phyloP scores from a whole-genome alignment of 2,888 invertebrate genomes.

The Mystacides longicornis region DNA sequence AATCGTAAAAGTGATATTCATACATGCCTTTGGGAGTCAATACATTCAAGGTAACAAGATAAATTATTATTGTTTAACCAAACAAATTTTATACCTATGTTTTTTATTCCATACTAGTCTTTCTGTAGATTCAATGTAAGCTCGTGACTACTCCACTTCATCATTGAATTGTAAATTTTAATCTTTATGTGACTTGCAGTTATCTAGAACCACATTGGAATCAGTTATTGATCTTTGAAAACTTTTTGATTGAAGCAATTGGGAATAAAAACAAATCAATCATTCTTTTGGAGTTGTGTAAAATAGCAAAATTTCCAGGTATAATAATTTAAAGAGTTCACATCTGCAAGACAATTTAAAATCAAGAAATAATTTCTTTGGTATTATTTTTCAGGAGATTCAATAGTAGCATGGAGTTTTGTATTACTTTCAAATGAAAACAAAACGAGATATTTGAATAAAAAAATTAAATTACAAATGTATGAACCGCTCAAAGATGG shows the following conservation, averaged over 20 bases:
- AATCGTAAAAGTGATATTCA: not conserved
- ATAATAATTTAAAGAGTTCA: not conserved
- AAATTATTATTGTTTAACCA: too few species aligned
- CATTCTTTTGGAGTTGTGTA: conserved; percentile 21
- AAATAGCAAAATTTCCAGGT: not conserved
- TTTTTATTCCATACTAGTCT: too few species aligned
- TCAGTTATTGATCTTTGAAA: conserved; percentile 23
- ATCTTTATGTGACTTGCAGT: too few species aligned
- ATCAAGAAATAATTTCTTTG: not conserved
- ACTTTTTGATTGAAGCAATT: conserved; percentile 13
- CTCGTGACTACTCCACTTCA: too few species aligned
- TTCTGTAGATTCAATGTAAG: too few species aligned
- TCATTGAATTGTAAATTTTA: too few species aligned
- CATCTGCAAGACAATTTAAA: not conserved
- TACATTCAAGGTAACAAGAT: not conserved
- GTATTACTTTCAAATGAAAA: conserved; percentile 15
- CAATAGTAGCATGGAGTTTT: conserved; percentile 20
- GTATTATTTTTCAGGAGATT: not conserved
- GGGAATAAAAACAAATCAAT: conserved; percentile 4
- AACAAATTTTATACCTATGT: too few species aligned
- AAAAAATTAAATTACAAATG: conserved; percentile 22
- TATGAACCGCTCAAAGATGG: conserved; percentile 9
- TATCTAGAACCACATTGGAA: conserved; percentile 22
- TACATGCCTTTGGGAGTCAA: not conserved
- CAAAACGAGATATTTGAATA: conserved; percentile 15